Conservation (phyloP, 1,140 invertebrate genomes). For the Oppia nitens region DNA sequence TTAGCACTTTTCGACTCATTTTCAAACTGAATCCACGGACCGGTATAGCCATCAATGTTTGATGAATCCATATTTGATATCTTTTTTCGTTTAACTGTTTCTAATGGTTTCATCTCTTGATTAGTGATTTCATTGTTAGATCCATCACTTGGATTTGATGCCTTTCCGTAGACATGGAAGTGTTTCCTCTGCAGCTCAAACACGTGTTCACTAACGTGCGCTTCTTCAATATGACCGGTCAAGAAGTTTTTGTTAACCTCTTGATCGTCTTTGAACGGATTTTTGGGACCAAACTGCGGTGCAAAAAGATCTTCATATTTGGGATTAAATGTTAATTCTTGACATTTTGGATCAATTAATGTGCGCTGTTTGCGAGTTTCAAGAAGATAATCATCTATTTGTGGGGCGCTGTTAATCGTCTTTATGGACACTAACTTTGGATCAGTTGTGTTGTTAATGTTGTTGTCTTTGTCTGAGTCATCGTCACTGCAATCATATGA, state of each 20-base stretch:
- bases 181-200: conserved; percentile 96
- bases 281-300: conserved; percentile 8
- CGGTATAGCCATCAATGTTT: conserved; percentile 86
- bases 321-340: conserved; percentile 13
- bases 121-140: conserved; percentile 48
- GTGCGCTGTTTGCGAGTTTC: conserved; percentile 7
- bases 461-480: no score
- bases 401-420: no score
- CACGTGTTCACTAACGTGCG: conserved; percentile 89
- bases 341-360: no score
- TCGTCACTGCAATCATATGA: no score
- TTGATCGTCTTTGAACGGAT: background rate
- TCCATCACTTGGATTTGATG: conserved; percentile 33
- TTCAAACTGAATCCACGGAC: conserved; percentile 88
- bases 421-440: no score
- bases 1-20: conserved; percentile 62
- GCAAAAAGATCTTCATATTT: conserved; percentile 16
- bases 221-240: conserved; percentile 83
- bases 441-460: no score
- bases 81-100: conserved; percentile 69
- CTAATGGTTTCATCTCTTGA: conserved; percentile 31
- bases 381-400: background rate
- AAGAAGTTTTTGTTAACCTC: conserved; percentile 64
- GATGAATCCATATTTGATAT: conserved; percentile 71
- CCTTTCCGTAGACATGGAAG: conserved; percentile 42